Evolutionary conservation across 2,113 vertebrate species (phyloP).

Genomic region (Prochilodus magdalenae): DNA sequence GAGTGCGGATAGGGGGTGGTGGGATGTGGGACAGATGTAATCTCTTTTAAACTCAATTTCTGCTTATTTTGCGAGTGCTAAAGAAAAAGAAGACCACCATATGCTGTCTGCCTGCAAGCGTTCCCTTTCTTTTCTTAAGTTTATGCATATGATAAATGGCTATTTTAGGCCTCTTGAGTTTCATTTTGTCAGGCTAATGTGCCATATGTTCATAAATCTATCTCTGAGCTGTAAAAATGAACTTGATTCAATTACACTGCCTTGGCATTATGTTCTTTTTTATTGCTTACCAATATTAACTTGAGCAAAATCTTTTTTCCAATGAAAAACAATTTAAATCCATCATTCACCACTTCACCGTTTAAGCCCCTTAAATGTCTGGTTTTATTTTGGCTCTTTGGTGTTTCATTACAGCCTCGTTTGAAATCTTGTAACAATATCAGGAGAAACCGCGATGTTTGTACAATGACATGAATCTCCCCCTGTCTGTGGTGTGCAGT

Average conservation of each 20-base stretch:
- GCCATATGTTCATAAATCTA: constrained; percentile 65
- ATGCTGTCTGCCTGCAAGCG: constrained; percentile 35
- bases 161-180: constrained; percentile 57
- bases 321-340: constrained; percentile 56
- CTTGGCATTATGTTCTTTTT: constrained; percentile 55
- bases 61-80: constrained; percentile 55
- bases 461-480: constrained; percentile 44
- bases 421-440: constrained; percentile 34
- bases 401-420: constrained; percentile 58
- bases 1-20: constrained; percentile 40
- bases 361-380: constrained; percentile 52
- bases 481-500: constrained; percentile 38
- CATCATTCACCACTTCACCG: constrained; percentile 58
- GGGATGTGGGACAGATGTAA: constrained; percentile 60
- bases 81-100: constrained; percentile 42
- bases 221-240: constrained; percentile 51
- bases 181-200: constrained; percentile 64
- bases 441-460: constrained; percentile 40
- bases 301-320: constrained; percentile 37
- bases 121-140: neutral
- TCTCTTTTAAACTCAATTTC: constrained; percentile 47
- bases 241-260: constrained; percentile 64
- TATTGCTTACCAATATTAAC: constrained; percentile 62
- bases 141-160: constrained; percentile 34
- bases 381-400: constrained; percentile 61